Evolutionary conservation across 2,888 invertebrate genomes (phyloP), one percentile per base, ranked within the genome.

Genomic region (Colletes collaris): DNA sequence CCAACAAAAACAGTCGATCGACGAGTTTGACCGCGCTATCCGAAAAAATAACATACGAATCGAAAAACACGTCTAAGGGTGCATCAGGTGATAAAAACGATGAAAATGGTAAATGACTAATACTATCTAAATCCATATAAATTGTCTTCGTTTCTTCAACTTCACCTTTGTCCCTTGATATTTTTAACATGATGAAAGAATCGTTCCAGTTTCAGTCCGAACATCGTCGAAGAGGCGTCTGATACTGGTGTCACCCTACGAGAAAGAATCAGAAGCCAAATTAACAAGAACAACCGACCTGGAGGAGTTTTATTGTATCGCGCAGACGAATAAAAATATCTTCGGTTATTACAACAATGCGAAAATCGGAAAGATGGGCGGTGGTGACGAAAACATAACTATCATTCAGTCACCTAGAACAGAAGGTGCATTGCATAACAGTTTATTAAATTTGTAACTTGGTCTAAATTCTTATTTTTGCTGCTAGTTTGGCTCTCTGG

Each of bases 1-100:
- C 49, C 7, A 73, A 70, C 13, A 76, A 65, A 63, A 59, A 46
- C 52, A 58, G 44, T 58, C 84, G 75, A 64, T 66, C 85, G 27
- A 90, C 84, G 76, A 90, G 88, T 70, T 71, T 89, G 44, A 84
- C 87, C 7, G 67, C 85, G 6, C 66, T 89, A 50, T 75, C 81
- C 35, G 81, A 81, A 11, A 78, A 81, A 62, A n/a, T 81, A 50
- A 75, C 58, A 59, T 75, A 78, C 27, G 79, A 82, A 69, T 86
- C 88, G 88, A 90, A 89, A 87, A 89, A 87, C 87, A 81, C 82
- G 71, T 80, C 72, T 77, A 89, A 87, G 86, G 90, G 89, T 85
- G 89, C 91, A 85, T 90, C 91, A 84, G 89, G 86, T 46, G 89
- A 91, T 76, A 89, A 87, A 75, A 83, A 83, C 50, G 80, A 87